Conservation (phyloP, 2,113 vertebrate species). For the Semnopithecus entellus region DNA sequence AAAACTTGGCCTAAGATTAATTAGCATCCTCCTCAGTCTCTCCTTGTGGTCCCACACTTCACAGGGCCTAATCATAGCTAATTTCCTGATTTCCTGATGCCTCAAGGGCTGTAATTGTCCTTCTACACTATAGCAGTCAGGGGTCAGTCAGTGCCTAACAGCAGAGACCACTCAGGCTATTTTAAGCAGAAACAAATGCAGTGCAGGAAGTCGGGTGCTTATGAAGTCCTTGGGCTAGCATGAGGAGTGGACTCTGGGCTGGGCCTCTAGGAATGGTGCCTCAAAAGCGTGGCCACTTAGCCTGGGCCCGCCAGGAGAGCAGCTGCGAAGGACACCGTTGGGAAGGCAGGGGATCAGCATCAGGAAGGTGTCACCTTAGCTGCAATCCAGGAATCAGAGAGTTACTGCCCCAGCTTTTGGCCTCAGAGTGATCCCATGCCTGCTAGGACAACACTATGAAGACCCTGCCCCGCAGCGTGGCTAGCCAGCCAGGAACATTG, state of each 20-base stretch:
- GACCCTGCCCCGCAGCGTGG: not conserved
- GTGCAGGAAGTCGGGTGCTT: not conserved
- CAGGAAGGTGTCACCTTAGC: too few relatives aligned
- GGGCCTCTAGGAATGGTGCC: not conserved
- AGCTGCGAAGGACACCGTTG: not conserved
- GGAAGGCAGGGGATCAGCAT: not conserved
- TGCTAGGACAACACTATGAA: not conserved
- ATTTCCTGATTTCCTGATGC: conserved; percentile 62
- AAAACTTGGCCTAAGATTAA: conserved; percentile 66
- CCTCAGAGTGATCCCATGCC: not conserved
- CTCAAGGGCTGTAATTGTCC: conserved; percentile 46
- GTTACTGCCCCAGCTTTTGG: not conserved
- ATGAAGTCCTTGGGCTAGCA: not conserved
- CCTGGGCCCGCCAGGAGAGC: not conserved
- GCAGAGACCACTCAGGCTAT: not conserved
- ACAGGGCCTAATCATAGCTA: conserved; percentile 56
- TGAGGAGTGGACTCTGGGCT: not conserved
- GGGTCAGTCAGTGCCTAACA: conserved; percentile 45
- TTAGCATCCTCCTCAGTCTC: conserved; percentile 47
- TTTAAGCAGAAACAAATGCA: not conserved
- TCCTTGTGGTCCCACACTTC: conserved; percentile 60
- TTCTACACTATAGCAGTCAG: not conserved
- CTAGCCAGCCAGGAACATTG: not conserved
- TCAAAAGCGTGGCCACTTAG: too few relatives aligned
- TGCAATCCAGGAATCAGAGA: not conserved